Evolutionary conservation across 2,113 vertebrate species (phyloP).

Genomic region (Riparia riparia): DNA sequence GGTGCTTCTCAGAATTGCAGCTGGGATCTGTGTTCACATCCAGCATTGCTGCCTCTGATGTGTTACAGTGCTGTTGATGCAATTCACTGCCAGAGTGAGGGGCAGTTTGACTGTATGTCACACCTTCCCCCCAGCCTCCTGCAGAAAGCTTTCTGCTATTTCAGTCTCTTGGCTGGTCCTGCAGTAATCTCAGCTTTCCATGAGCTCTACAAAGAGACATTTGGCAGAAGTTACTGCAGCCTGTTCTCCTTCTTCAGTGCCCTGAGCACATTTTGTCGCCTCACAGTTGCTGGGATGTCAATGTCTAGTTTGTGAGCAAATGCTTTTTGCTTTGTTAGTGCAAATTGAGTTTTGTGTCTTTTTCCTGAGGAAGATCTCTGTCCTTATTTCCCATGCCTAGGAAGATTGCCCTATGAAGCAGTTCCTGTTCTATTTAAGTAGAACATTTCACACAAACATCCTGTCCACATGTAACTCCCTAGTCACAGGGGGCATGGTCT

Average conservation of each 20-base stretch:
- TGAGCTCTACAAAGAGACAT: not conserved
- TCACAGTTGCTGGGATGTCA: not conserved
- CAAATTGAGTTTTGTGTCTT: not conserved
- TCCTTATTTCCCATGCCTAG: not conserved
- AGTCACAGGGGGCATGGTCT: not conserved
- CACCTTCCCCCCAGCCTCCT: not conserved
- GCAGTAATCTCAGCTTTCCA: not conserved
- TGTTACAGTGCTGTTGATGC: not conserved
- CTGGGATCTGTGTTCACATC: accelerated
- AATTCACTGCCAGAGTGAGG: not conserved
- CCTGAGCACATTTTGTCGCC: not conserved
- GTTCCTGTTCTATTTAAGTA: not conserved
- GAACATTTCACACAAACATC: not conserved
- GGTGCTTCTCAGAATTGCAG: not conserved
- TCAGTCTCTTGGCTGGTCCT: not conserved
- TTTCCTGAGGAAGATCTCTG: not conserved
- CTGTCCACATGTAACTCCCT: not conserved
- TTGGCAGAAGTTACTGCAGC: not conserved
- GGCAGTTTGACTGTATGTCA: not conserved
- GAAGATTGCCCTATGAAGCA: not conserved
- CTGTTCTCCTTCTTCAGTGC: not conserved
- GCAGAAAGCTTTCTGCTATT: not conserved
- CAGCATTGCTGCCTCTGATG: accelerated
- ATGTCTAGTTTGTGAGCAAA: not conserved
- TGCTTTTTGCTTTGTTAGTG: not conserved